Percentiles rank a stretch among this genome's conserved stretches.
Conservation (phyloP, 2,113 vertebrate genomes). For the Lasiurus borealis region DNA sequence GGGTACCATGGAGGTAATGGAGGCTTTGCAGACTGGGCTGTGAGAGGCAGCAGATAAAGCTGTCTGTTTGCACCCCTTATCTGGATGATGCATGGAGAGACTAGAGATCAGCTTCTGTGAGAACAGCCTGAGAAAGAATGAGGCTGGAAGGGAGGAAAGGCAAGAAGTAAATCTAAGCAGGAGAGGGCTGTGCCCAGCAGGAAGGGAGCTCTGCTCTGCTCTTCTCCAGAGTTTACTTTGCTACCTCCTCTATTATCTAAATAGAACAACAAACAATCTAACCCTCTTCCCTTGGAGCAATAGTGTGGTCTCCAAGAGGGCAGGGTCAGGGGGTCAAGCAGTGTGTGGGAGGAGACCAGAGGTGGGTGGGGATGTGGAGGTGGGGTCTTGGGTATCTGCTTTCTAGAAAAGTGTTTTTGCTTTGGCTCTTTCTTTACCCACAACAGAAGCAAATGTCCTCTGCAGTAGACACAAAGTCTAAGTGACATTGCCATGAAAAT, state of each 20-base stretch:
- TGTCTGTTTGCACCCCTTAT: not conserved
- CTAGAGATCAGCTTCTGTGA: not conserved
- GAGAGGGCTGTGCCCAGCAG: not conserved
- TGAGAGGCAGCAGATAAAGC: not conserved
- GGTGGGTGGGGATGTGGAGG: no score
- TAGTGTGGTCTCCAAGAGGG: not conserved
- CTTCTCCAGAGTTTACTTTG: not conserved
- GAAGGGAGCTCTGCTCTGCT: not conserved
- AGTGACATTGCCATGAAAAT: not conserved
- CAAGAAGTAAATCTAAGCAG: not conserved
- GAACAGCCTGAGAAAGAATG: conserved; percentile 2
- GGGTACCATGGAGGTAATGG: not conserved
- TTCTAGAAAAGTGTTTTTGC: not conserved
- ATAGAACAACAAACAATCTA: not conserved
- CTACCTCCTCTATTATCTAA: not conserved
- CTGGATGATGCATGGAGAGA: not conserved
- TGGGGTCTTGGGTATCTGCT: not conserved
- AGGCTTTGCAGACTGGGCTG: not conserved
- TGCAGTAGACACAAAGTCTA: not conserved
- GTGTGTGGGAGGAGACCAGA: rapidly evolving
- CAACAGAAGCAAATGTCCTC: no score
- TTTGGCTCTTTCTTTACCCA: not conserved
- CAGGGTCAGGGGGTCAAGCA: rapidly evolving
- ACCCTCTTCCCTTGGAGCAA: not conserved
- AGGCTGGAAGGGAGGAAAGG: not conserved